Percentiles rank a stretch among this genome's conserved stretches.
Conservation (phyloP, 2,888 invertebrate species). For the Hyalella azteca region DNA sequence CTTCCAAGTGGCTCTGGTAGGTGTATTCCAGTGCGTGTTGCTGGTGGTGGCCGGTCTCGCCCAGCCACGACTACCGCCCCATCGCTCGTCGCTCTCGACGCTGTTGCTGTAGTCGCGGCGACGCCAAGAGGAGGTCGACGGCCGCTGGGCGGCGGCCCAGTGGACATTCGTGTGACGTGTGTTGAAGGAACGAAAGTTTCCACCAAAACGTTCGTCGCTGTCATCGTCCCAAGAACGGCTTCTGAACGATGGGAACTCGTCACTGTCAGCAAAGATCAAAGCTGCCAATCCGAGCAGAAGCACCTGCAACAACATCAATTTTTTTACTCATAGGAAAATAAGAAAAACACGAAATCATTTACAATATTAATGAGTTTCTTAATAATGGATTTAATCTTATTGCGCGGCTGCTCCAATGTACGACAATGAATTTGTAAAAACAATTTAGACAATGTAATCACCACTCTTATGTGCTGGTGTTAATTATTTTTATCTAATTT, state of each 20-base stretch:
- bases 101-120: not conserved
- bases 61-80: not conserved
- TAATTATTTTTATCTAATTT: too few species aligned
- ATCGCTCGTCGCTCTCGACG: slow-evolving; percentile 20
- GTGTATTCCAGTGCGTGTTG: not conserved
- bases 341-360: too few species aligned
- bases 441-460: too few species aligned
- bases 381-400: too few species aligned
- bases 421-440: too few species aligned
- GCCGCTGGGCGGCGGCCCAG: not conserved
- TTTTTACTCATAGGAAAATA: too few species aligned
- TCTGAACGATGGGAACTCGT: too few species aligned
- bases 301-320: not conserved
- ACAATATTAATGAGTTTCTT: too few species aligned
- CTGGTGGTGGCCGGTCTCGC: not conserved
- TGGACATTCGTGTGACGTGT: not conserved
- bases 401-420: too few species aligned
- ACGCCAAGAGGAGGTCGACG: not conserved
- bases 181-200: not conserved
- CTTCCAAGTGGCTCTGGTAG: not conserved
- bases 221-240: slow-evolving; percentile 11
- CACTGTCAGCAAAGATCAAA: not conserved
- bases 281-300: not conserved
- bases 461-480: too few species aligned
- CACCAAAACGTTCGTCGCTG: slow-evolving; percentile 7